Evolutionary conservation across 1,140 invertebrate species (phyloP), one percentile per base, ranked within the genome.

Genomic region (Lethrus apterus): DNA sequence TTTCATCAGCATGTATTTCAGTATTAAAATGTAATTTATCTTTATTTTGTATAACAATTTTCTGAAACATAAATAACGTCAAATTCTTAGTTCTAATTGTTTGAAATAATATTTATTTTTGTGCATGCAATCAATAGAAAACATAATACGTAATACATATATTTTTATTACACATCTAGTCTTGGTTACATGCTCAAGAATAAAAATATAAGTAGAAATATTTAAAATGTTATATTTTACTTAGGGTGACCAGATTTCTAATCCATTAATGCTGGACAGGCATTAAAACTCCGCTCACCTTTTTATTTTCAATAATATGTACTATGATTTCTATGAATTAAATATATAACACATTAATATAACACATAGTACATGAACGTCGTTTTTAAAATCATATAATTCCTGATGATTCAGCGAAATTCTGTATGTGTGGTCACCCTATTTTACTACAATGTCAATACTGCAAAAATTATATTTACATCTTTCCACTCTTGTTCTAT

Each of bases 101-200:
- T 21, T 52, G 30, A 17, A 33, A 48, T 20, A 58, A 36, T 35
- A 64, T 54, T 44, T 61, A 56, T 52, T 73, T 63, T 48, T 76
- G 69, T 1, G 67, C 70, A 31, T 65, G 65, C 24, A 26, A 26
- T 5, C n/a, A 26, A 26, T n/a, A 7, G n/a, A 26, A 26, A 26
- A 26, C n/a, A 7, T 7, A 26, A 26, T 5, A 26, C 7, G n/a
- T 26, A 26, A 26, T 7, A 26, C 7, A 26, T 26, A 26, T 7
- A 7, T 5, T 5, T 7, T 26, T n/a, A 26, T 26, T 7, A 26
- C n/a, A 26, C 24, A 26, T 5, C 24, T 26, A 7, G 5, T 26
- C n/a, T 7, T 26, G 5, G 24, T 26, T 26, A n/a, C 24, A 7
- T 26, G 5, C n/a, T 26, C n/a, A 26, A 7, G n/a, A 26, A 26